Conservation (phyloP, 1,140 invertebrate species). For the Brachionus manjavacas region DNA sequence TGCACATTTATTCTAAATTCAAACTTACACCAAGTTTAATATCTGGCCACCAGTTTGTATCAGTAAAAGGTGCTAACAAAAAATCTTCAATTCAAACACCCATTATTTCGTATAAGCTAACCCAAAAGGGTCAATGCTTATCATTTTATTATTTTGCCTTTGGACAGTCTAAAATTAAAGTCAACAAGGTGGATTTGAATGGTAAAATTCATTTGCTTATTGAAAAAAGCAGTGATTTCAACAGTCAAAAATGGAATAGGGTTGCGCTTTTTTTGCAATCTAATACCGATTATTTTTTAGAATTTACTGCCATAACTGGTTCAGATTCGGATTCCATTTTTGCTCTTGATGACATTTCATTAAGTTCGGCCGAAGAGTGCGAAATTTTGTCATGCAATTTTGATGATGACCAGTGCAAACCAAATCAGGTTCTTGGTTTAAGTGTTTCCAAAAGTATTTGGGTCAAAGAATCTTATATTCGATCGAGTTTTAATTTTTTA, state of each 20-base stretch:
- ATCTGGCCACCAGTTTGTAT: constrained; percentile 1
- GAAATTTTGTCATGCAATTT: neutral
- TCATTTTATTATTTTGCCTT: neutral
- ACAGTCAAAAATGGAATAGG: neutral
- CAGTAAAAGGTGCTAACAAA: constrained; percentile 1
- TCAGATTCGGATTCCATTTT: neutral
- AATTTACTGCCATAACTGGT: neutral
- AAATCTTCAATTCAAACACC: constrained; percentile 10
- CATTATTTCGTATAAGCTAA: neutral
- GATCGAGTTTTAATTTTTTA: constrained; percentile 3
- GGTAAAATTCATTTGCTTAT: neutral
- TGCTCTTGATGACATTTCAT: neutral
- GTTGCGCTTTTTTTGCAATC: neutral
- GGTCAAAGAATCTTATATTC: neutral
- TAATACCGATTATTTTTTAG: neutral
- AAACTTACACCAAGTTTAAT: neutral
- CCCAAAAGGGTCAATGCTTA: neutral
- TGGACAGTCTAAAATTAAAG: neutral
- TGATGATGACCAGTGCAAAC: neutral
- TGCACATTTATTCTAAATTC: neutral
- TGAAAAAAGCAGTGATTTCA: neutral
- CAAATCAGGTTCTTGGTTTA: neutral
- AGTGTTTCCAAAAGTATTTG: neutral
- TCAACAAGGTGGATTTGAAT: constrained; percentile 12
- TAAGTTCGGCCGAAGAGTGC: neutral